Conservation (phyloP, 2,888 invertebrate species). For the Smittia sp. region DNA sequence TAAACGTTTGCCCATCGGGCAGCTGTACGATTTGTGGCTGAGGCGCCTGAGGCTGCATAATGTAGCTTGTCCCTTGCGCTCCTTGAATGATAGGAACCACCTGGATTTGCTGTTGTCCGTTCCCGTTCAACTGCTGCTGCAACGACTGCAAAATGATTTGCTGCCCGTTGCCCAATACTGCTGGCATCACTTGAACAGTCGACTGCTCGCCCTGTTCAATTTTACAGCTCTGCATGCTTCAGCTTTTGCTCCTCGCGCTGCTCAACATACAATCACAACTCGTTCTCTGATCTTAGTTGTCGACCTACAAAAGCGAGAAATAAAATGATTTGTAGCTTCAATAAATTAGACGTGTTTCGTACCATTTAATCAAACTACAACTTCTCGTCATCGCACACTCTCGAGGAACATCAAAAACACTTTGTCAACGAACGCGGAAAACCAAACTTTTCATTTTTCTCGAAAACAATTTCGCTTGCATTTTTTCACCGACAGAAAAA, state of each 20-base stretch:
- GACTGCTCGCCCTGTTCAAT: not conserved
- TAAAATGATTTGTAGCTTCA: conserved; percentile 6
- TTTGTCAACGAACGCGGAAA: too few species aligned
- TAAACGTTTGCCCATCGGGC: conserved; percentile 87
- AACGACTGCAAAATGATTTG: not conserved
- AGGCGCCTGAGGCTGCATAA: conserved; percentile 49
- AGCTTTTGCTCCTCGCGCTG: not conserved
- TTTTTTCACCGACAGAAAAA: conserved; percentile 3
- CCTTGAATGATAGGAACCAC: conserved; percentile 49
- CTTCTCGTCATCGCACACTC: not conserved
- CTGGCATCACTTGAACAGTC: conserved; percentile 18
- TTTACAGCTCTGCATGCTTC: conserved; percentile 2
- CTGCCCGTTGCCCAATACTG: conserved; percentile 6
- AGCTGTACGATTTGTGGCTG: conserved; percentile 84
- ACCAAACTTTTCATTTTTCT: not conserved
- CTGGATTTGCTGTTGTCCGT: conserved; percentile 39
- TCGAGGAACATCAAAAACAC: not conserved
- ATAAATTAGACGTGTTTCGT: not conserved
- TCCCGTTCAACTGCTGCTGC: conserved; percentile 3
- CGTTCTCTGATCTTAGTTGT: not conserved
- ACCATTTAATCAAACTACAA: not conserved
- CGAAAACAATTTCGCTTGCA: not conserved
- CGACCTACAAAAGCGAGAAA: conserved; percentile 4
- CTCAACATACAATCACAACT: not conserved
- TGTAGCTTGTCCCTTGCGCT: conserved; percentile 48